Conservation (phyloP, 2,888 invertebrate genomes). For the Lottia gigantea region DNA sequence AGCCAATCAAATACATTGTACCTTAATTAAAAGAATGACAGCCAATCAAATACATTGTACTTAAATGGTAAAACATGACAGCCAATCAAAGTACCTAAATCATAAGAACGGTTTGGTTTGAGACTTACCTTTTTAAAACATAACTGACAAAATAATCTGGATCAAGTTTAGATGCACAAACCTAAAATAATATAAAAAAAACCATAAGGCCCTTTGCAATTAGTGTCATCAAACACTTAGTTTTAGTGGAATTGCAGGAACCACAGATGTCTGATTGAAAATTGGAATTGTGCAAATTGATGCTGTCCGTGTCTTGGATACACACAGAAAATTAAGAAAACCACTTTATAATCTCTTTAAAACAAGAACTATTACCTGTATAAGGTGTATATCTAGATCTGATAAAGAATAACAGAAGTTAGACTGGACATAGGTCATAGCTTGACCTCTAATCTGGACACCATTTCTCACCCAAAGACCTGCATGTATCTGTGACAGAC, state of each 20-base stretch:
- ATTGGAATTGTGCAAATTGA: too few species aligned
- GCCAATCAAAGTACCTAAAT: too few species aligned
- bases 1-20: slow-evolving; percentile 89
- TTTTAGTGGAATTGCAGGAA: too few species aligned
- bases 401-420: slow-evolving; percentile 99
- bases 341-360: too few species aligned
- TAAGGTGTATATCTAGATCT: slow-evolving; percentile 93
- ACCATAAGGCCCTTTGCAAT: too few species aligned
- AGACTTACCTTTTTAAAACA: slow-evolving; percentile 84
- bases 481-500: slow-evolving; percentile 93
- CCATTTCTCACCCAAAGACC: slow-evolving; percentile 98
- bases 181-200: slow-evolving; percentile 57
- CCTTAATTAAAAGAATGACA: slow-evolving; percentile 69
- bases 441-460: slow-evolving; percentile 97
- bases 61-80: slow-evolving; percentile 67
- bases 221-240: too few species aligned
- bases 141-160: slow-evolving; percentile 85
- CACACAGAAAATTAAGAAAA: too few species aligned
- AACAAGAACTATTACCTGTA: slow-evolving; percentile 74
- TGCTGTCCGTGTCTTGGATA: too few species aligned
- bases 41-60: slow-evolving; percentile 82
- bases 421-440: slow-evolving; percentile 98
- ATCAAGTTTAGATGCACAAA: slow-evolving; percentile 88
- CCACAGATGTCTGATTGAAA: too few species aligned
- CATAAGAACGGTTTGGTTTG: too few species aligned